Percentiles rank a stretch among this genome's conserved stretches.
phyloP scores from a whole-genome alignment of 1,140 invertebrate genomes.

The Formica selysi region DNA sequence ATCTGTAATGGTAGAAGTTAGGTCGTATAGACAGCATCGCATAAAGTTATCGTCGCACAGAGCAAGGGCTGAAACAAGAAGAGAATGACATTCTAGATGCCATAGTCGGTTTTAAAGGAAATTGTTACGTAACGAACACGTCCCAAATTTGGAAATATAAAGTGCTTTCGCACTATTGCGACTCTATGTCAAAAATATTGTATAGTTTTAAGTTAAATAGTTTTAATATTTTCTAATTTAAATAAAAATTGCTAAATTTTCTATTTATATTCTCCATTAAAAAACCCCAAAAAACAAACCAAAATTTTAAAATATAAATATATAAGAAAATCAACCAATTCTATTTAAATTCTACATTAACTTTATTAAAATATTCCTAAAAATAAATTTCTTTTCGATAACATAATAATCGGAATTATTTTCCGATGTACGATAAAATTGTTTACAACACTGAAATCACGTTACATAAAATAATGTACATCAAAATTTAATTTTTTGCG shows the following conservation, averaged over 20 bases:
- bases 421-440: neutral
- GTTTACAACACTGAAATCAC: neutral
- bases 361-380: neutral
- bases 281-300: too few relatives aligned
- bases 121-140: neutral
- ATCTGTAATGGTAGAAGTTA: constrained; percentile 46
- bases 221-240: neutral
- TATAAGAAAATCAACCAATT: too few relatives aligned
- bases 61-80: neutral
- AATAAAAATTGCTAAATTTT: neutral
- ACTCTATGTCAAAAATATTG: neutral
- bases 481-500: neutral
- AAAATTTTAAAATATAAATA: too few relatives aligned
- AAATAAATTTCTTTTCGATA: neutral
- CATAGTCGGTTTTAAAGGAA: neutral
- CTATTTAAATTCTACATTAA: neutral
- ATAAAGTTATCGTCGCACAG: constrained; percentile 13
- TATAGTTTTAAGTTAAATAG: too few relatives aligned
- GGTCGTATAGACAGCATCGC: constrained; percentile 24
- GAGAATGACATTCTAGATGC: neutral
- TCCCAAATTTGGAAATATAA: neutral
- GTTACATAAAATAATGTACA: neutral
- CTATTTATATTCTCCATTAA: neutral
- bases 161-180: too few relatives aligned
- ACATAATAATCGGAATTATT: constrained; percentile 1